Percentiles rank a stretch among this genome's conserved stretches.
Evolutionary conservation across 1,140 invertebrate species (phyloP).

Genomic region (Drosophila auraria): DNA sequence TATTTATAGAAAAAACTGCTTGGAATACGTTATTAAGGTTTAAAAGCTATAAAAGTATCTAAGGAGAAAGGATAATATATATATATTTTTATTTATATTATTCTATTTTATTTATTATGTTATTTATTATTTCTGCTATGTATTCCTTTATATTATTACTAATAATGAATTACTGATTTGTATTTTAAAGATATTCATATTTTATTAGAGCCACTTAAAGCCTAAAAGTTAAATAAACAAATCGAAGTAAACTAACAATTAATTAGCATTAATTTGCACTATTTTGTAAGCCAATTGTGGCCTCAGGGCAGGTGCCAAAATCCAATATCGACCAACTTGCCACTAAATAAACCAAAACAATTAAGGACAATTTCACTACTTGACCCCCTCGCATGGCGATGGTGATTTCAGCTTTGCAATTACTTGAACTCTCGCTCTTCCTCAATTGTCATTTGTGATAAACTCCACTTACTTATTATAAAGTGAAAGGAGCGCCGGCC

Average conservation of each 20-base stretch:
- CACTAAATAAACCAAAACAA: not conserved
- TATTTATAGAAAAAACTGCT: not conserved
- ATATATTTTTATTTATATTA: too few species aligned
- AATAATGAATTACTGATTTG: too few species aligned
- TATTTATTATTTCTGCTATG: too few species aligned
- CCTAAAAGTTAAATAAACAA: not conserved
- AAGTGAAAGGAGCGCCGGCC: slow-evolving; percentile 73
- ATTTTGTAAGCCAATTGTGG: not conserved
- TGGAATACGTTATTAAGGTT: too few species aligned
- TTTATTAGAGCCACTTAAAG: not conserved
- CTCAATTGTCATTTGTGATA: slow-evolving; percentile 75
- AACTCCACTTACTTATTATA: slow-evolving; percentile 57
- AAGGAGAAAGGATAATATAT: too few species aligned
- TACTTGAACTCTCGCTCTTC: slow-evolving; percentile 74
- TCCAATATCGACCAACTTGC: not conserved
- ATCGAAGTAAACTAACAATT: not conserved
- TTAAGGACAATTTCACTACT: slow-evolving; percentile 82
- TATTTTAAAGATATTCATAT: not conserved
- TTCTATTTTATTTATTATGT: too few species aligned
- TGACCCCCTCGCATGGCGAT: slow-evolving; percentile 38
- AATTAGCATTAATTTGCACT: slow-evolving; percentile 16
- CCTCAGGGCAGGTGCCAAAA: not conserved
- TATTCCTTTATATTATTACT: too few species aligned
- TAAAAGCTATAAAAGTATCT: too few species aligned
- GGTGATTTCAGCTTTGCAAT: slow-evolving; percentile 48